Evolutionary conservation across 2,113 vertebrate species (phyloP).

Genomic region (Chloebia gouldiae): DNA sequence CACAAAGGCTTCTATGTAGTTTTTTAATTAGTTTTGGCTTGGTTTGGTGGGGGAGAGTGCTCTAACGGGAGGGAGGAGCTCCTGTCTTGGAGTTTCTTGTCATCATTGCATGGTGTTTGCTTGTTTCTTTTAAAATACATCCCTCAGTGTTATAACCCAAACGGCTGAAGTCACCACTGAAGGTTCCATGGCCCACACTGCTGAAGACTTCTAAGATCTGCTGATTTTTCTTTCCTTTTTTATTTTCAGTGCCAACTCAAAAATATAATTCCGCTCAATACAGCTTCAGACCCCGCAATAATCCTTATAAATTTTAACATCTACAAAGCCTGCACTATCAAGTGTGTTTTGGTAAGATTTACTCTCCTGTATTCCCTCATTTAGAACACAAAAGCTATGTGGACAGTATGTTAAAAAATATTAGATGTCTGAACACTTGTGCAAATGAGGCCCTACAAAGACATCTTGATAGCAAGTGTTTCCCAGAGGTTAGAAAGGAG

Average conservation of each 20-base stretch:
- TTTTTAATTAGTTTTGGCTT: not conserved
- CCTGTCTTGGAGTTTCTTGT: not conserved
- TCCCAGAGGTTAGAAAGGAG: not conserved
- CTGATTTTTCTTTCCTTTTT: rapidly evolving
- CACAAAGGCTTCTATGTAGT: not conserved
- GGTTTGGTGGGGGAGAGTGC: rapidly evolving
- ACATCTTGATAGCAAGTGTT: not conserved
- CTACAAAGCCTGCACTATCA: not conserved
- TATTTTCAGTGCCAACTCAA: not conserved
- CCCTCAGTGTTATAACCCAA: not conserved
- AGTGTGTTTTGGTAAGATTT: not conserved
- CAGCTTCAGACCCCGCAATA: not conserved
- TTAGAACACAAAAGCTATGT: not conserved
- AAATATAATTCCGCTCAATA: not conserved
- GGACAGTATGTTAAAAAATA: not conserved
- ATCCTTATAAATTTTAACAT: not conserved
- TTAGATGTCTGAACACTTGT: not conserved
- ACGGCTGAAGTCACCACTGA: not conserved
- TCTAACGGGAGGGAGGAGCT: rapidly evolving
- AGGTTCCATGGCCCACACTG: not conserved
- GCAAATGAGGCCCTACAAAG: not conserved
- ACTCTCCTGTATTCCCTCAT: not conserved
- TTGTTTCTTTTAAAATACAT: not conserved
- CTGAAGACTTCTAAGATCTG: not conserved
- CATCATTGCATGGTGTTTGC: not conserved